Conservation (phyloP, 2,797 vertebrate species). For the Pogonophryne albipinna region DNA sequence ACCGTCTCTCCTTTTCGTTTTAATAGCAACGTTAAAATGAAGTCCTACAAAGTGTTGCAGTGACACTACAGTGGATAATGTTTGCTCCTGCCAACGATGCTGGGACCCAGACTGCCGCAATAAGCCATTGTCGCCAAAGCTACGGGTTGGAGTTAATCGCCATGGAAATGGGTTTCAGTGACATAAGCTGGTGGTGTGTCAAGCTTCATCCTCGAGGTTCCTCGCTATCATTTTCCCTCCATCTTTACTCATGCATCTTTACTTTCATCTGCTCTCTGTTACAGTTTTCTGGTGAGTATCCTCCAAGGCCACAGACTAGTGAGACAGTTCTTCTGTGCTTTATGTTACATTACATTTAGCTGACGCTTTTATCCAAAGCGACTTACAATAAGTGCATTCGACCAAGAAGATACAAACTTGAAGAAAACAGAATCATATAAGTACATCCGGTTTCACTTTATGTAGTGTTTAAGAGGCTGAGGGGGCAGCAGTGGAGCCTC, state of each 20-base stretch:
- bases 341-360: not conserved
- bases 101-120: conserved; percentile 35
- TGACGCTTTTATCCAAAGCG: no score
- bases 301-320: not conserved
- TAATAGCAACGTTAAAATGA: conserved; percentile 61
- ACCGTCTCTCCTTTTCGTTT: conserved; percentile 39
- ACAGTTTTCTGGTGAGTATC: conserved; percentile 1
- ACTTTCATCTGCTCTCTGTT: conserved; percentile 18
- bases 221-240: conserved; percentile 30
- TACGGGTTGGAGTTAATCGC: conserved; percentile 66
- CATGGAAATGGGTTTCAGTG: conserved; percentile 67
- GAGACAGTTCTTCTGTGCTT: not conserved
- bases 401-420: no score
- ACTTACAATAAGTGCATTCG: no score
- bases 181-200: conserved; percentile 61
- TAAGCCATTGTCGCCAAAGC: conserved; percentile 67
- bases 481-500: conserved; percentile 6
- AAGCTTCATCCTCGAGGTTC: conserved; percentile 41
- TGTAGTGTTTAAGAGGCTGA: conserved; percentile 6
- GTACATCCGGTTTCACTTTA: no score
- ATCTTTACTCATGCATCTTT: conserved; percentile 29
- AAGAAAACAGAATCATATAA: no score
- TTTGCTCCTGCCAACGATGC: conserved; percentile 53
- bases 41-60: conserved; percentile 59
- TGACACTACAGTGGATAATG: conserved; percentile 61